phyloP scores from a whole-genome alignment of 2,797 vertebrate species.

The Mormyrops attenuatus region DNA sequence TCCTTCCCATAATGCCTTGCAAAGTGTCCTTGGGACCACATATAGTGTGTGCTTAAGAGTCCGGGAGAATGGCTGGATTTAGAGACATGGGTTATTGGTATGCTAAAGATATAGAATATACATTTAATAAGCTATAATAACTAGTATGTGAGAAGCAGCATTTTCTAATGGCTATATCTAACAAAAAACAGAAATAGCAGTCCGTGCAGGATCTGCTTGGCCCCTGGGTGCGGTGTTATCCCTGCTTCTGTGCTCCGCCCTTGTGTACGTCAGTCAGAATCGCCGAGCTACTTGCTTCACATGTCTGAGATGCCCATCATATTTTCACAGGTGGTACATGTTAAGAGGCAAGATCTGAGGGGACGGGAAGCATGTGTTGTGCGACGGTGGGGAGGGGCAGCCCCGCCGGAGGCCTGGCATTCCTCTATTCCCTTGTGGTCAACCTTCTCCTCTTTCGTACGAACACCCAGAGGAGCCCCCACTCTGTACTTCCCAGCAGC shows the following conservation, averaged over 20 bases:
- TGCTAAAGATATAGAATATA: neutral
- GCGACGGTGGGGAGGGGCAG: conserved; percentile 15
- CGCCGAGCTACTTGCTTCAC: neutral
- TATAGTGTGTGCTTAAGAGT: neutral
- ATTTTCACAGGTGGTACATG: conserved; percentile 45
- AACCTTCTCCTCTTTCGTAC: conserved; percentile 35
- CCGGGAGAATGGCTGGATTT: neutral
- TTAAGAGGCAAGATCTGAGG: conserved; percentile 23
- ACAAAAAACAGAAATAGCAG: neutral
- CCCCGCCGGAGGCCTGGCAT: conserved; percentile 31
- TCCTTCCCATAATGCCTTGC: conserved; percentile 9
- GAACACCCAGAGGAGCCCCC: conserved; percentile 19
- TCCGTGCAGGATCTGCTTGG: neutral
- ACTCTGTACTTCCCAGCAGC: neutral
- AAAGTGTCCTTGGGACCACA: neutral
- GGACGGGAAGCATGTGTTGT: conserved; percentile 34
- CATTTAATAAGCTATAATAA: neutral
- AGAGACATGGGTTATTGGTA: neutral
- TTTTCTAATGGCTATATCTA: neutral
- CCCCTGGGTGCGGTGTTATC: neutral
- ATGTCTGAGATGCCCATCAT: conserved; percentile 16
- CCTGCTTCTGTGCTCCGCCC: neutral
- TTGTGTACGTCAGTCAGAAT: neutral
- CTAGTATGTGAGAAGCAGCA: neutral
- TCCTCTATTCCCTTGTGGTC: conserved; percentile 38